Evolutionary conservation across 1,140 invertebrate genomes (phyloP), one percentile per base, ranked within the genome.

Genomic region (Caerostris darwini): DNA sequence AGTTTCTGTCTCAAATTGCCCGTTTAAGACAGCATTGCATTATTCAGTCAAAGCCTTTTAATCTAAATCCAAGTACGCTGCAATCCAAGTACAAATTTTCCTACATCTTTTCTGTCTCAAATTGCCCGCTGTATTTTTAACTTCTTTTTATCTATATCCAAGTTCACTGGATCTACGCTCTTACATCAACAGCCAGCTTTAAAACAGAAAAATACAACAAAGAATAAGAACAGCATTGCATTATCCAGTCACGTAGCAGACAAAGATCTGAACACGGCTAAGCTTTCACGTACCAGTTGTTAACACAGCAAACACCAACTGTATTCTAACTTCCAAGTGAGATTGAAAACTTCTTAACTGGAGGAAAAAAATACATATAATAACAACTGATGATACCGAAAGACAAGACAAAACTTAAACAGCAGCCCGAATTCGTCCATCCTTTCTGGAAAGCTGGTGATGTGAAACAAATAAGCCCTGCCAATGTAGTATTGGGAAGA

Each of bases 361-460:
- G 8, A 53, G 10, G 3, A 53, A 12, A 53, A 77, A 12, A 50
- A 2, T 50, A 12, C 5, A 8, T n/a, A 8, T 71, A 50, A 53
- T 12, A 77, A 77, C 34, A 50, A 34, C 34, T 50, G 69, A 53
- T 53, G 7, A 8, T 77, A 77, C 53, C 71, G 34, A 64, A 64
- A 53, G 71, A 77, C 19, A 77, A 77, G 71, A 53, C 71, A 77
- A 77, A 77, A 77, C 71, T 53, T 77, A 77, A 77, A 77, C 34
- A 77, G 71, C 61, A 17, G 69, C 7, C 2, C 50, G 34, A 12
- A 12, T 53, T 34, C 10, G 34, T 77, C 34, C 71, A 77, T 50
- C 34, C 34, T 34, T 34, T 77, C 53, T 34, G 8, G 10, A 34
- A 50, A 53, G 34, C 71, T 50, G 50, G 34, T 50, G 71, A 77